Evolutionary conservation across 1,140 invertebrate genomes (phyloP).

Genomic region (Drosophila melanica): DNA sequence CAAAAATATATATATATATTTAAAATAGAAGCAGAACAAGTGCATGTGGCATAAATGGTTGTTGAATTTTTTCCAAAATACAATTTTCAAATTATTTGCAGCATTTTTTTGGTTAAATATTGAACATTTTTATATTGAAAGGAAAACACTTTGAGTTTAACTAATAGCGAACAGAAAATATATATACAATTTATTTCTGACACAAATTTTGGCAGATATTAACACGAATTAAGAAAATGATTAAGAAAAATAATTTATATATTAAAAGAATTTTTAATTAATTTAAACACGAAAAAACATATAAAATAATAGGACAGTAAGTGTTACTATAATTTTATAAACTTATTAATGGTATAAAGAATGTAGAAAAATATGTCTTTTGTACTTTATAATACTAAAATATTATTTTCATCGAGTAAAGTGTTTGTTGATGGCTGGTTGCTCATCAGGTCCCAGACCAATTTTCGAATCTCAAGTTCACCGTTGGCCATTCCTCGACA

Average conservation of each 20-base stretch:
- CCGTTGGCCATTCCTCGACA: slow-evolving; percentile 30
- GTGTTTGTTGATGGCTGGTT: slow-evolving; percentile 1
- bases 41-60: slow-evolving; percentile 33
- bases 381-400: too few species aligned
- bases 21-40: neutral
- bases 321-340: too few species aligned
- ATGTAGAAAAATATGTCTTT: too few species aligned
- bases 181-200: too few species aligned
- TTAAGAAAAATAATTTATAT: too few species aligned
- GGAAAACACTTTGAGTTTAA: neutral
- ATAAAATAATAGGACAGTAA: too few species aligned
- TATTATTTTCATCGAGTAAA: neutral
- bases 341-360: too few species aligned
- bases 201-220: too few species aligned
- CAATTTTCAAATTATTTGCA: neutral
- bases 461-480: slow-evolving; percentile 17
- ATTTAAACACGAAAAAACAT: too few species aligned
- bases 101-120: slow-evolving; percentile 1
- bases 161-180: neutral
- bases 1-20: slow-evolving; percentile 24
- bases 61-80: slow-evolving; percentile 10
- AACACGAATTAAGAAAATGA: too few species aligned
- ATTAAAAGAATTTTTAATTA: too few species aligned
- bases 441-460: slow-evolving; percentile 22
- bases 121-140: neutral